Evolutionary conservation across 2,797 vertebrate species (phyloP), one percentile per base, ranked within the genome.

Genomic region (Spinibarbus caldwelli): DNA sequence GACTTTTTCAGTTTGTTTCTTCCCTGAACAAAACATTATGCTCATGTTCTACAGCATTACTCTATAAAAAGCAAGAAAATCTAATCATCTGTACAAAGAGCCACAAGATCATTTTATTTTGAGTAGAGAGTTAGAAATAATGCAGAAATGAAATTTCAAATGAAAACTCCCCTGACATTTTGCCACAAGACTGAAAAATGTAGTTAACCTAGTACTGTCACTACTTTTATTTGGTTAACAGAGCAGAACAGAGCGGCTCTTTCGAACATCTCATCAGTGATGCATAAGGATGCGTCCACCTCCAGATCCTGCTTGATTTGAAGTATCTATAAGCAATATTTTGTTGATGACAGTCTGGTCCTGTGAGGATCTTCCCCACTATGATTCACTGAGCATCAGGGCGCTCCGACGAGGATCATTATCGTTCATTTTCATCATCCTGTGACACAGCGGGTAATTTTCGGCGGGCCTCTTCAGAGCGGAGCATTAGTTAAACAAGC

Each of bases 241-340:
- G 6, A 57, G 31, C 89, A 84, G 86, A 79, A 83, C 76, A 79
- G 86, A 84, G 78, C 45, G 85, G n/a, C n/a, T 80, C 66, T 83
- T 36, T 90, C 54, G 10, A 92, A 89, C 38, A 80, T 81, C 82
- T 90, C 87, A 87, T 91, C 77, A 85, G 84, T 89, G 82, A 87
- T 90, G 79, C 83, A 88, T 78, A 89, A 92, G 92, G 87, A 86
- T 84, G 78, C 31, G 62, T 49, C 43, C 78, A 67, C 62, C 52
- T n/a, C 49, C 29, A 77, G 38, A 57, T 66, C 57, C 36, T 66
- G 43, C 59, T 49, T 49, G 45, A 83, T 83, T 76, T 77, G 43
- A 83, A 83, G 72, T 26, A 76, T 82, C 71, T 76, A 82, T 73
- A 62, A 62, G 80, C 29, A 70, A 52, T 73, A 82, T 77, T 83